Evolutionary conservation across 2,888 invertebrate species (phyloP).

Genomic region (Taphrorychus bicolor): DNA sequence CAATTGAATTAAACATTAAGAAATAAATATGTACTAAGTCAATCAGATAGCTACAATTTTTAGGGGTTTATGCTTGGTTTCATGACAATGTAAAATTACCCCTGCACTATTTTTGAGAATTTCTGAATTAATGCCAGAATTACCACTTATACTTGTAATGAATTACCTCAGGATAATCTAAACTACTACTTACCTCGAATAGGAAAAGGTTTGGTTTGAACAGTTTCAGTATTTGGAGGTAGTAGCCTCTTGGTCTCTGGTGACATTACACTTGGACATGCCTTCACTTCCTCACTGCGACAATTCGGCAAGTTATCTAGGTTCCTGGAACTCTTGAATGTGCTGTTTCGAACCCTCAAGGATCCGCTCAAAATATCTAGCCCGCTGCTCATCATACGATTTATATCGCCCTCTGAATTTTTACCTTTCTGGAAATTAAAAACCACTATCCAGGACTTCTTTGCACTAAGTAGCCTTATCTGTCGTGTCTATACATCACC

Average conservation of each 20-base stretch:
- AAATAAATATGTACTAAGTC: too few relatives aligned
- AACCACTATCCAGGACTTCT: neutral
- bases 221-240: slow-evolving; percentile 83
- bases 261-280: slow-evolving; percentile 75
- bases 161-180: too few relatives aligned
- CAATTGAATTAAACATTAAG: too few relatives aligned
- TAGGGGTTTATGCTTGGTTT: too few relatives aligned
- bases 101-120: too few relatives aligned
- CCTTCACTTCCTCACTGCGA: slow-evolving; percentile 56
- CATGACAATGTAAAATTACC: too few relatives aligned
- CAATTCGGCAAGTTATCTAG: slow-evolving; percentile 49
- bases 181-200: slow-evolving; percentile 81
- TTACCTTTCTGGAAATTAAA: neutral
- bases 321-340: slow-evolving; percentile 47
- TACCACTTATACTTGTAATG: too few relatives aligned
- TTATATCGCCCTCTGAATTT: neutral
- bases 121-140: too few relatives aligned
- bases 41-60: too few relatives aligned
- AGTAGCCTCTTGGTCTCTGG: slow-evolving; percentile 70
- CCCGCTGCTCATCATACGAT: slow-evolving; percentile 52
- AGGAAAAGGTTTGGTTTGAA: slow-evolving; percentile 89
- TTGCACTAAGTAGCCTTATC: too few relatives aligned
- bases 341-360: slow-evolving; percentile 56
- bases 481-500: too few relatives aligned
- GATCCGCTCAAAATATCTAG: slow-evolving; percentile 57